Evolutionary conservation across 2,113 vertebrate genomes (phyloP), one percentile per base, ranked within the genome.

Genomic region (Corythaeola cristata): DNA sequence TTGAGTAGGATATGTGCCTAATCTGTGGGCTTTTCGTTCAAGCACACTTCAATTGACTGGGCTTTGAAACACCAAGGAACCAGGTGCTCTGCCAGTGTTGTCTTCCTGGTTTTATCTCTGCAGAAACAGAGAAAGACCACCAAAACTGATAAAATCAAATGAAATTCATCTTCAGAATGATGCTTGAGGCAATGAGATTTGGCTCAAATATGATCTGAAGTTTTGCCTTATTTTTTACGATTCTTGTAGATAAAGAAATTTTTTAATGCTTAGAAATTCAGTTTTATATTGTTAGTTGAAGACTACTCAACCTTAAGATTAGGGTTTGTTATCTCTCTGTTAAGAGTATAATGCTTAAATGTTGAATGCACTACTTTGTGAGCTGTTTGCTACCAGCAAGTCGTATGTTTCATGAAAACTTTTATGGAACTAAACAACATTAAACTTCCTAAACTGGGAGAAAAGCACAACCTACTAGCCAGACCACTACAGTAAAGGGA

Each of bases 401-500:
- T 78, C 15, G 18, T 33, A 39, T 0, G 30, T 94, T 97, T 85
- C 90, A 95, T 91, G 89, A 76, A 92, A 94, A 69, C n/a, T 72
- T 88, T 87, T 33, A 32, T 80, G 86, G 79, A 92, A 96, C 56
- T 85, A 75, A 96, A 22, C 18, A 89, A 66, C 22, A 5, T 71
- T 78, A 79, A 68, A 84, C 90, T 93, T 92, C 89, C 91, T 90
- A 68, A 81, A 74, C 0, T 59, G 82, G 85, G 79, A 96, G 91
- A 94, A 88, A 92, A 96, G 93, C 88, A 92, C 83, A 93, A 85
- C 59, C 59, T 74, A 32, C 23, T 93, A 89, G 77, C 50, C 59
- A 91, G 89, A 97, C 93, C 86, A 96, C 94, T 95, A 96, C 73
- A 92, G 90, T 49, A 93, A 92, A 93, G 86, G 89, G 95, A 92